phyloP scores from a whole-genome alignment of 2,113 vertebrate genomes.

The Gopherus evgoodei region DNA sequence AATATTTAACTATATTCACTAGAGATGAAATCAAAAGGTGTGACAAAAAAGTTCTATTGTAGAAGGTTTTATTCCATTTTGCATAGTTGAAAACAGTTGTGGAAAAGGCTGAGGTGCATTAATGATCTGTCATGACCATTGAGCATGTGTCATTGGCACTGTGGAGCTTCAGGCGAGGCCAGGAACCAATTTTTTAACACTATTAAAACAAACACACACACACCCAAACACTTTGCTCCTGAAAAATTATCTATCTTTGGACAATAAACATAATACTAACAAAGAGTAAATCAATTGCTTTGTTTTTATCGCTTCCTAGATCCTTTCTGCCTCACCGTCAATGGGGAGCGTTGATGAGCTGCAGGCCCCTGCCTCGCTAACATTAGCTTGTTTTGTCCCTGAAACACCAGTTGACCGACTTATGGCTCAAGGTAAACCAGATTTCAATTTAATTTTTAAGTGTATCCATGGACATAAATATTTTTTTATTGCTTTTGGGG shows the following conservation, averaged over 20 bases:
- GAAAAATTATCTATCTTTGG: background rate
- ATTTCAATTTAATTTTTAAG: background rate
- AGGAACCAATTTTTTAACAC: background rate
- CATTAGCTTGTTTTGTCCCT: conserved; percentile 56
- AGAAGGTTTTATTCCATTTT: background rate
- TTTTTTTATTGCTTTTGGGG: no score
- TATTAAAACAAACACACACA: background rate
- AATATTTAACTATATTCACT: background rate
- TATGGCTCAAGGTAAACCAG: conserved; percentile 83
- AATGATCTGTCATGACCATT: background rate
- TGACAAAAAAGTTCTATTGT: background rate
- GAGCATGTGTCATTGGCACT: background rate
- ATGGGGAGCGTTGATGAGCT: conserved; percentile 68
- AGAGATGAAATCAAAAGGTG: background rate
- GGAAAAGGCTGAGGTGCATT: background rate
- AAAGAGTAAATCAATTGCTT: background rate
- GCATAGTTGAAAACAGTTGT: background rate
- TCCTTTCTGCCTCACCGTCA: conserved; percentile 63
- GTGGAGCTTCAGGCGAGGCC: background rate
- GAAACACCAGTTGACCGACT: conserved; percentile 81
- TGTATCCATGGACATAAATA: background rate
- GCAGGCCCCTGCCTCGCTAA: conserved; percentile 52
- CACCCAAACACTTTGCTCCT: background rate
- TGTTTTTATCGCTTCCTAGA: conserved; percentile 71
- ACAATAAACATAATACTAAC: background rate